Conservation (phyloP, 2,888 invertebrate genomes). For the Caenorhabditis sp. region DNA sequence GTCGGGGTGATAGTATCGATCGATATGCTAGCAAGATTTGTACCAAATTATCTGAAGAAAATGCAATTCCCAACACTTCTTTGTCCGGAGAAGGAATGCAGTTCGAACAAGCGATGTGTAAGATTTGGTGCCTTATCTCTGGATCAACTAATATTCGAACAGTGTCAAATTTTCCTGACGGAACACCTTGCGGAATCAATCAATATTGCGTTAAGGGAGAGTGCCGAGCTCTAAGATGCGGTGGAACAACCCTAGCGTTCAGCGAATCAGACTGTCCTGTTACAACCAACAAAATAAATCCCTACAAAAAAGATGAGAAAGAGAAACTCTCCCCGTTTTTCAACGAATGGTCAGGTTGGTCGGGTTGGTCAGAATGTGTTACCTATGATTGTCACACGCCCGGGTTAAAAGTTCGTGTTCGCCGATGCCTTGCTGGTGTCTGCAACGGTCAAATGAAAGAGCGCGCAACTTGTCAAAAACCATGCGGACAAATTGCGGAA, state of each 20-base stretch:
- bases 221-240: conserved; percentile 41
- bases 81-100: conserved; percentile 59
- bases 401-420: conserved; percentile 42
- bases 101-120: conserved; percentile 59
- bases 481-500: conserved; percentile 8
- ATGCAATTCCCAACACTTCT: conserved; percentile 55
- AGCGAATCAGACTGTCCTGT: conserved; percentile 29
- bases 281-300: conserved; percentile 19
- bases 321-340: conserved; percentile 29
- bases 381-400: conserved; percentile 40
- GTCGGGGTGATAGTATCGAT: conserved; percentile 38
- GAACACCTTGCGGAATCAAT: conserved; percentile 62
- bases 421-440: conserved; percentile 48
- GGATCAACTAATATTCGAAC: conserved; percentile 58
- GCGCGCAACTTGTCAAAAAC: conserved; percentile 24
- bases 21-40: conserved; percentile 52
- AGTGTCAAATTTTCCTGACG: conserved; percentile 66
- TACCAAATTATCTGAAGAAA: conserved; percentile 46
- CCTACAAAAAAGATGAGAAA: conserved; percentile 41
- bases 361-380: conserved; percentile 49
- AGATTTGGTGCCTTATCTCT: conserved; percentile 57
- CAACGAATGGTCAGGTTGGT: conserved; percentile 55
- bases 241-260: conserved; percentile 28
- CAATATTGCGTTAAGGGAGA: conserved; percentile 66
- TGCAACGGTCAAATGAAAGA: conserved; percentile 39